Conservation (phyloP, 2,113 vertebrate genomes). For the Crotalus horridus region DNA sequence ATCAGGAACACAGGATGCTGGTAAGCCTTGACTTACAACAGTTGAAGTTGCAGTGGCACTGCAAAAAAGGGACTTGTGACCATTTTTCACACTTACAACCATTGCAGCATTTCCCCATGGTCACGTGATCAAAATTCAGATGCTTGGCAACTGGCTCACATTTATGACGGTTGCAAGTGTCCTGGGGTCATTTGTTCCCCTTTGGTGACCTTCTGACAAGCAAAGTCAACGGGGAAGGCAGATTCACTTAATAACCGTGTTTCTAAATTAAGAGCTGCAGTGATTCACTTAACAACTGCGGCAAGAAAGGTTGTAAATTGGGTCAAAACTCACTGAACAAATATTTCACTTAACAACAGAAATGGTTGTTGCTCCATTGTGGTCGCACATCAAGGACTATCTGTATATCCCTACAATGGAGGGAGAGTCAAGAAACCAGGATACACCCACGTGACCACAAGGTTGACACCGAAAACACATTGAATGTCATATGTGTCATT, state of each 20-base stretch:
- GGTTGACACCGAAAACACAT: not conserved
- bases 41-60: not conserved
- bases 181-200: not conserved
- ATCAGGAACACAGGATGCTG: not conserved
- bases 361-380: not conserved
- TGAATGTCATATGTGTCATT: not conserved
- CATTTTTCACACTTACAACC: not conserved
- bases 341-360: not conserved
- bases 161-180: not conserved
- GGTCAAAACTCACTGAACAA: not conserved
- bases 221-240: not conserved
- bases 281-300: not conserved
- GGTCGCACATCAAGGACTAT: not conserved
- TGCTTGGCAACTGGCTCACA: not conserved
- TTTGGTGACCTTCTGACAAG: not conserved
- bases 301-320: not conserved
- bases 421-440: not conserved
- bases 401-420: not conserved
- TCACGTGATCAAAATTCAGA: not conserved
- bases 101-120: not conserved
- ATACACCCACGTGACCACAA: not conserved
- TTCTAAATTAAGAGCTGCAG: not conserved
- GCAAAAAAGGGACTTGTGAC: not conserved
- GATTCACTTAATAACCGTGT: not conserved
- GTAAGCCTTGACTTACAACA: not conserved